Evolutionary conservation across 1,140 invertebrate species (phyloP).

Genomic region (Caligus rogercresseyi): DNA sequence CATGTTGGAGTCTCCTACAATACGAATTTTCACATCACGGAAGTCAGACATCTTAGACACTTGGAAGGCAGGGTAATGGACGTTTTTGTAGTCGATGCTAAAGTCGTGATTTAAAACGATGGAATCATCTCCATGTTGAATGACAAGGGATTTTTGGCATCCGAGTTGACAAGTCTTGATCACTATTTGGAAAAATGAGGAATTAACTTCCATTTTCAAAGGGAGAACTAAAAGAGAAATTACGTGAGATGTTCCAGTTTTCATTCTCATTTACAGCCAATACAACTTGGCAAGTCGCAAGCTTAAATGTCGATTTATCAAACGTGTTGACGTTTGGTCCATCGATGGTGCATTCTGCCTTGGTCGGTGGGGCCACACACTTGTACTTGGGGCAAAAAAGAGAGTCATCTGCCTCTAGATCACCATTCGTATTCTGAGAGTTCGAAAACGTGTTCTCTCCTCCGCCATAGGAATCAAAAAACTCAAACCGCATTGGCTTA

Average conservation of each 20-base stretch:
- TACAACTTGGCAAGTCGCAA: background rate
- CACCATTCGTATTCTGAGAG: background rate
- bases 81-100: background rate
- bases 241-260: background rate
- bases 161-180: background rate
- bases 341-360: background rate
- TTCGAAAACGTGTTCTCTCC: background rate
- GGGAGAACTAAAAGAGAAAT: background rate
- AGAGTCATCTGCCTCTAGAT: background rate
- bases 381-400: background rate
- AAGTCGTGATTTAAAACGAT: background rate
- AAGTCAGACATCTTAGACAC: background rate
- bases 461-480: background rate
- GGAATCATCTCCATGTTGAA: background rate
- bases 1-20: background rate
- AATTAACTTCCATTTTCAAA: too few species aligned
- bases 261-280: background rate
- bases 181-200: background rate
- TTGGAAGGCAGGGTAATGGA: background rate
- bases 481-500: background rate
- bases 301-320: background rate
- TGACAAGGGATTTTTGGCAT: constrained; percentile 4
- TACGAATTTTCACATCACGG: background rate
- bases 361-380: background rate
- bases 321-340: background rate